phyloP scores from a whole-genome alignment of 2,797 vertebrate genomes.

The Sebastes cheni region DNA sequence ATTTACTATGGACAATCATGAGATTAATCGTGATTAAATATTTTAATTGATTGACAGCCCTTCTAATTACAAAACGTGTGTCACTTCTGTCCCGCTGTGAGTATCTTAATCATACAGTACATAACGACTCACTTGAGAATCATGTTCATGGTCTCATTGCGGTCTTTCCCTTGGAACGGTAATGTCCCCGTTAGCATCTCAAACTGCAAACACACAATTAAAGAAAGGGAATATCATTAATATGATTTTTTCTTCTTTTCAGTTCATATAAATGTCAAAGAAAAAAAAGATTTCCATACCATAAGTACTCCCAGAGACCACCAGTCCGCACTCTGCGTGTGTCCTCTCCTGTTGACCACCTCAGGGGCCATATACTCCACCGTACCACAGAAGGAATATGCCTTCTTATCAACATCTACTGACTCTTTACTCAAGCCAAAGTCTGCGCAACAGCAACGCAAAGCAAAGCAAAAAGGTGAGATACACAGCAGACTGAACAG shows the following conservation, averaged over 20 bases:
- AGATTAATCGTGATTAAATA: no score
- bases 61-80: neutral
- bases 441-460: conserved; percentile 79
- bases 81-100: neutral
- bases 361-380: conserved; percentile 99
- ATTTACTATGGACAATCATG: no score
- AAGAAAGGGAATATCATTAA: neutral
- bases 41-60: no score
- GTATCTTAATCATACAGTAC: neutral
- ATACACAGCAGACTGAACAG: neutral
- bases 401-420: conserved; percentile 98
- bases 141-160: conserved; percentile 99
- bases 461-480: neutral
- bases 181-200: conserved; percentile 98
- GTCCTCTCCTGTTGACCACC: conserved; percentile 98
- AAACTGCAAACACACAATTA: conserved; percentile 82
- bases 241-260: no score
- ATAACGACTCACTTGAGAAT: conserved; percentile 94
- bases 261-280: neutral
- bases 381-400: conserved; percentile 99
- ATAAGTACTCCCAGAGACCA: conserved; percentile 99
- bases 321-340: conserved; percentile 99
- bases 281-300: conserved; percentile 76
- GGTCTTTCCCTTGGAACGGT: conserved; percentile 98
- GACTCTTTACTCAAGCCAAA: conserved; percentile 99